Evolutionary conservation across 2,113 vertebrate species (phyloP).

Genomic region (Opisthocomus hoazin): DNA sequence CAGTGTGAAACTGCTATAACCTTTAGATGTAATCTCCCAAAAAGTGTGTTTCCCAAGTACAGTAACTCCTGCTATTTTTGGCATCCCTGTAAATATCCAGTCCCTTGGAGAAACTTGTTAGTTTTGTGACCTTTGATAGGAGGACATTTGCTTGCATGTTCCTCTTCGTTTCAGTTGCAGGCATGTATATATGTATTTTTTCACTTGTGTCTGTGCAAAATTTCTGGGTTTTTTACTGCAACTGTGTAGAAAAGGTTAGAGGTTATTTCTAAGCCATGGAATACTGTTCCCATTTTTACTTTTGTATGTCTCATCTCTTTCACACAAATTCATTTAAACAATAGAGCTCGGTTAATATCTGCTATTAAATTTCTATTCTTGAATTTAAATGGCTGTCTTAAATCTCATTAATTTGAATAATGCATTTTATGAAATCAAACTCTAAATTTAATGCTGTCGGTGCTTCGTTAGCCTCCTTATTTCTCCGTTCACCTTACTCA

Average conservation of each 20-base stretch:
- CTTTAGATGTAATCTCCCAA: neutral
- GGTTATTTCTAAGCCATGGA: neutral
- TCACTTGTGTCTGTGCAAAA: neutral
- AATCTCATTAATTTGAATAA: slow-evolving; percentile 41
- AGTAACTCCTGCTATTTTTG: neutral
- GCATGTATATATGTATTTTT: neutral
- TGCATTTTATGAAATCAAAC: neutral
- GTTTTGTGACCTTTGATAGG: neutral
- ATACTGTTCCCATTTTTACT: neutral
- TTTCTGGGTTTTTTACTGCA: neutral
- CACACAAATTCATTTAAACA: neutral
- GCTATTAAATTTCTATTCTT: slow-evolving; percentile 5
- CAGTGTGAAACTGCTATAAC: neutral
- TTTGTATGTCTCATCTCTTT: neutral
- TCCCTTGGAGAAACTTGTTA: neutral
- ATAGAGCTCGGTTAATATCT: neutral
- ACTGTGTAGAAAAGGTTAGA: neutral
- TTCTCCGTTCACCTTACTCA: neutral
- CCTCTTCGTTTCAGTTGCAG: neutral
- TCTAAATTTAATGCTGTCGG: neutral
- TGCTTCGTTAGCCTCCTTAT: neutral
- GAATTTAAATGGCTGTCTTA: slow-evolving; percentile 32
- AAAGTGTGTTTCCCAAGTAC: neutral
- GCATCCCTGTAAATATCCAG: neutral
- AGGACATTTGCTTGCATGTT: neutral